Percentiles rank a stretch among this genome's conserved stretches.
phyloP scores from a whole-genome alignment of 2,888 invertebrate species.

The Harmothoe impar region DNA sequence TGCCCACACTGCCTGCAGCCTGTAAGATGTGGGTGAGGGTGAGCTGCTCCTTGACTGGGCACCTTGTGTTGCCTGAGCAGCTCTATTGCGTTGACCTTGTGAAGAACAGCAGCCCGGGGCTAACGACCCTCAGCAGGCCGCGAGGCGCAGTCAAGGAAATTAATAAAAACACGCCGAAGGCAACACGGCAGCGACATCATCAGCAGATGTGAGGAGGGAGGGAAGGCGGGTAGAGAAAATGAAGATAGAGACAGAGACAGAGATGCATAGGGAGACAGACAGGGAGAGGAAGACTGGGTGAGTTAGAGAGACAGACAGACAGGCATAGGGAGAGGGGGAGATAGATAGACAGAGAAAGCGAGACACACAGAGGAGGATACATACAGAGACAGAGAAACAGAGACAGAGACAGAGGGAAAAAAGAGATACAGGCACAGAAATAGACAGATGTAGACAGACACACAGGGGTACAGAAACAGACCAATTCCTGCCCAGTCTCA shows the following conservation, averaged over 20 bases:
- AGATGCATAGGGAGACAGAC: not conserved
- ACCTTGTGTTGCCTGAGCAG: too few species aligned
- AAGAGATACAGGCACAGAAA: not conserved
- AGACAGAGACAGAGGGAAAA: not conserved
- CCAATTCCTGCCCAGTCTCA: too few species aligned
- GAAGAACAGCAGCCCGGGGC: too few species aligned
- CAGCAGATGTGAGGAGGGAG: not conserved
- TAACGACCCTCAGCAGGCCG: not conserved
- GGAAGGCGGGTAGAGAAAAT: not conserved
- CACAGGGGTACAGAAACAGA: too few species aligned
- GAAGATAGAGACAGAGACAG: not conserved
- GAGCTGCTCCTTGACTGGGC: too few species aligned
- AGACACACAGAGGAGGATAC: not conserved
- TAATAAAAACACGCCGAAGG: not conserved
- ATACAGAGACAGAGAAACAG: not conserved
- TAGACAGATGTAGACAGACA: not conserved
- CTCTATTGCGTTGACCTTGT: too few species aligned
- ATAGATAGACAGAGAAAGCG: not conserved
- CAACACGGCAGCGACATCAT: not conserved
- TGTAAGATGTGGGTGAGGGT: too few species aligned
- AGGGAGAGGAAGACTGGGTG: not conserved
- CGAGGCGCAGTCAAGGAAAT: not conserved
- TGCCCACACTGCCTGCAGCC: too few species aligned
- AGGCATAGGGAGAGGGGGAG: not conserved
- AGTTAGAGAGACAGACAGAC: not conserved